A percentile compares a stretch with the other conserved stretches of the same genome.
Conservation (phyloP, 2,888 invertebrate species). For the Erannis defoliaria region DNA sequence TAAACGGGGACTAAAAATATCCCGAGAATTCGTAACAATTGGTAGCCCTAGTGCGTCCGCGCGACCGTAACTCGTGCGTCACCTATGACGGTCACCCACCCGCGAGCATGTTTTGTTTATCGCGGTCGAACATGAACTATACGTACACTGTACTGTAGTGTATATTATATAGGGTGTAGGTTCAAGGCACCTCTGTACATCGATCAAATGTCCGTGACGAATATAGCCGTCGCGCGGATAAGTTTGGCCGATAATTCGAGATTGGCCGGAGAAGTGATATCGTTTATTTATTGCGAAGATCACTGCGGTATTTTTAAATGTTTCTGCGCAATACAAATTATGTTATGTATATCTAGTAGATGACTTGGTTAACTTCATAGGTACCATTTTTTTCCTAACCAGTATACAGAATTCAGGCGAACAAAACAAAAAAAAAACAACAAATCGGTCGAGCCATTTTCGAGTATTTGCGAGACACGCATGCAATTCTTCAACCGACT, state of each 20-base stretch:
- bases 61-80: conserved; percentile 53
- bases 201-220: conserved; percentile 39
- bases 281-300: neutral
- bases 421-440: no score
- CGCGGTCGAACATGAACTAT: conserved; percentile 28
- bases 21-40: neutral
- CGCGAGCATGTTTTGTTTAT: conserved; percentile 60
- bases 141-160: neutral
- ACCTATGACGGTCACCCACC: conserved; percentile 66
- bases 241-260: conserved; percentile 7
- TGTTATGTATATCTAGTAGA: neutral
- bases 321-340: neutral
- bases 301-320: no score
- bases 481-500: no score
- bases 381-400: no score
- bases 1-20: neutral
- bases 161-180: conserved; percentile 2
- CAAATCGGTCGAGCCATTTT: no score
- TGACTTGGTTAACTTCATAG: no score
- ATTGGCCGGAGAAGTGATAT: neutral
- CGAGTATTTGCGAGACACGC: no score
- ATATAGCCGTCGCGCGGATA: conserved; percentile 41
- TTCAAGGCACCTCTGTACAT: conserved; percentile 31
- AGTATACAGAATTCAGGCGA: no score
- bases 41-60: conserved; percentile 11